Conservation (phyloP, 2,797 vertebrate genomes). For the Xenentodon cancila region DNA sequence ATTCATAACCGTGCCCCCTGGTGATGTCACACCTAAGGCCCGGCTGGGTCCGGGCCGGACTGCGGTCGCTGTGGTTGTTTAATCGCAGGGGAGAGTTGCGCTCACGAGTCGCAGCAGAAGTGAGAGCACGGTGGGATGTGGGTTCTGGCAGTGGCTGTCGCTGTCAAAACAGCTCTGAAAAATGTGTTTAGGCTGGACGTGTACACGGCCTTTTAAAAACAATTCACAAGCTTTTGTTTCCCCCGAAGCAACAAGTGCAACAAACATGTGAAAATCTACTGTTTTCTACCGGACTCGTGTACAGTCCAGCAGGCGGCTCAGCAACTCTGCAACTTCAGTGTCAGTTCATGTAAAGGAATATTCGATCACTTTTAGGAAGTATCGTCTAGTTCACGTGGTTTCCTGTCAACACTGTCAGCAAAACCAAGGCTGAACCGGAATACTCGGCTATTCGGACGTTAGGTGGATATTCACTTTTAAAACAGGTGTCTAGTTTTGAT, state of each 20-base stretch:
- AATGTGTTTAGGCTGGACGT: slow-evolving; percentile 13
- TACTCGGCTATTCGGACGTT: too few species aligned
- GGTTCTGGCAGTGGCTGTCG: slow-evolving; percentile 33
- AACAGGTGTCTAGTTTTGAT: too few species aligned
- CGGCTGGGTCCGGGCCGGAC: slow-evolving; percentile 20
- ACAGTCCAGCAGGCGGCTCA: too few species aligned
- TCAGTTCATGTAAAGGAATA: too few species aligned
- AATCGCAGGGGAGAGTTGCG: slow-evolving; percentile 45
- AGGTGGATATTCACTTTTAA: too few species aligned
- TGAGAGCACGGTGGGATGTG: slow-evolving; percentile 51
- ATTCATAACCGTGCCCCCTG: slow-evolving; percentile 15
- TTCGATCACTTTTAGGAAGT: too few species aligned
- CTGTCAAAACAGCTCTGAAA: slow-evolving; percentile 27
- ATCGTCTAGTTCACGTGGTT: too few species aligned
- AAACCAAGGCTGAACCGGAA: too few species aligned
- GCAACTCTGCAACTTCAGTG: too few species aligned
- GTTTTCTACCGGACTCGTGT: too few species aligned
- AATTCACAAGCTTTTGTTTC: neutral
- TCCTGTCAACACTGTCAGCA: too few species aligned
- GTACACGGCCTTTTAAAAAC: slow-evolving; percentile 3
- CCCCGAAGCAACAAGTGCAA: neutral
- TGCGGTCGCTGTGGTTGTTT: slow-evolving; percentile 53
- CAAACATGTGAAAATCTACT: neutral
- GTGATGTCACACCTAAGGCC: slow-evolving; percentile 43
- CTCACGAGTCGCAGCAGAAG: slow-evolving; percentile 32